A percentile compares a stretch with the other conserved stretches of the same genome.
Conservation (phyloP, 2,797 vertebrate genomes). For the Cirrhinus molitorella region DNA sequence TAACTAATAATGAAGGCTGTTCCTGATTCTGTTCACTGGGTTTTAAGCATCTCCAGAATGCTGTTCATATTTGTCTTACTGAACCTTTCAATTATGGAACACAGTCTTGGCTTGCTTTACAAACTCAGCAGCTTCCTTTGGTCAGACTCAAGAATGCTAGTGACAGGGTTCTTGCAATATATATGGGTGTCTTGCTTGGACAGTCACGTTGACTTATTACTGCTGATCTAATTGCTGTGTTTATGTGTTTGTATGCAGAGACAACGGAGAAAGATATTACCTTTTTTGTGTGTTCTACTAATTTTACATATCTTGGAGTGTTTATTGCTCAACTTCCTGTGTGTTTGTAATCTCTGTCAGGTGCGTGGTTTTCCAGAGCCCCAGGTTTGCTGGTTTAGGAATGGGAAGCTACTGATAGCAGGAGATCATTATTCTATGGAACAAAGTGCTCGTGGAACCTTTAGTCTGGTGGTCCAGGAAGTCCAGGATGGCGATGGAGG, state of each 20-base stretch:
- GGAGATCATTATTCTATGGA: constrained; percentile 77
- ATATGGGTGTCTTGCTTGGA: constrained; percentile 9
- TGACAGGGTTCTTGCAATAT: constrained; percentile 33
- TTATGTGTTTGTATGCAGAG: not conserved
- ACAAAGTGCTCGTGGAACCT: constrained; percentile 81
- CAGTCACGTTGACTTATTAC: not conserved
- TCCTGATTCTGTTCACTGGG: constrained; percentile 32
- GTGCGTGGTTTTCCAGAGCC: constrained; percentile 76
- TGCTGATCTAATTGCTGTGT: not conserved
- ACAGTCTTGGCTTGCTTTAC: constrained; percentile 42
- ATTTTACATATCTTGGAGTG: not conserved
- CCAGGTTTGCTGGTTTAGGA: constrained; percentile 82
- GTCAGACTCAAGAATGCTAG: constrained; percentile 22
- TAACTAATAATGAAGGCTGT: constrained; percentile 49
- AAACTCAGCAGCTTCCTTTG: constrained; percentile 56
- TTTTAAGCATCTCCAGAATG: constrained; percentile 22
- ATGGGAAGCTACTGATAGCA: constrained; percentile 79
- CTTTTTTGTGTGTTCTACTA: not conserved
- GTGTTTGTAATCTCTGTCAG: constrained; percentile 55
- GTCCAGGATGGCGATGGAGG: constrained; percentile 83
- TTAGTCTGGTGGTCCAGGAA: constrained; percentile 83
- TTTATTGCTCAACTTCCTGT: not conserved
- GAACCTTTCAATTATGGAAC: constrained; percentile 53
- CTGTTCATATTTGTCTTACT: constrained; percentile 46
- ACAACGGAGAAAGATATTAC: not conserved